phyloP scores from a whole-genome alignment of 1,140 invertebrate genomes.

The Drosophila ogumai region DNA sequence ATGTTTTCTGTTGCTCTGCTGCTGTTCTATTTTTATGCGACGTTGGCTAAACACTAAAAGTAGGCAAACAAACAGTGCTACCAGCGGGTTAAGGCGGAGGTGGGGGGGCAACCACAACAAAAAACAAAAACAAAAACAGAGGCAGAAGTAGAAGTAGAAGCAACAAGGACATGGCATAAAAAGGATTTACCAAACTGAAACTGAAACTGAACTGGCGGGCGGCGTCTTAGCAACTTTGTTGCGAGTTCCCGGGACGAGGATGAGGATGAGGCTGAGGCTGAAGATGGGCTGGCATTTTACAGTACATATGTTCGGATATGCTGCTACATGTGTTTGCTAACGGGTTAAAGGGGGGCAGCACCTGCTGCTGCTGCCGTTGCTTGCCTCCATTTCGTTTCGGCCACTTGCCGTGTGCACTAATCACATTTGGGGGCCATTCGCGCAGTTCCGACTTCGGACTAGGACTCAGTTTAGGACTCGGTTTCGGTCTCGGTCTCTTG shows the following conservation, averaged over 20 bases:
- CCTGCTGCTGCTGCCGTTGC: constrained; percentile 19
- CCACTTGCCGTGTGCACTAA: constrained; percentile 51
- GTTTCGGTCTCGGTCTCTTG: constrained; percentile 2
- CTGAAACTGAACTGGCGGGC: constrained; percentile 47
- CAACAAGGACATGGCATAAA: constrained; percentile 54
- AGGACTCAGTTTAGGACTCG: constrained; percentile 7
- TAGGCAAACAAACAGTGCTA: constrained; percentile 64
- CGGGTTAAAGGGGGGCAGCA: constrained; percentile 1
- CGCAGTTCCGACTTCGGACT: constrained; percentile 23
- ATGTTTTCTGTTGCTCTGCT: constrained; percentile 31
- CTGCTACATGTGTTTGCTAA: constrained; percentile 39
- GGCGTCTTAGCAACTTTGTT: constrained; percentile 60
- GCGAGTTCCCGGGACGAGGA: neutral
- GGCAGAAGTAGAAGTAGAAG: constrained; percentile 17
- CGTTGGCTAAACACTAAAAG: constrained; percentile 77
- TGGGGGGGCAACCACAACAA: constrained; percentile 21
- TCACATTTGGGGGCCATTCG: constrained; percentile 56
- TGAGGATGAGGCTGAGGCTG: neutral
- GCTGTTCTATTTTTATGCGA: constrained; percentile 79
- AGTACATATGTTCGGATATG: constrained; percentile 44
- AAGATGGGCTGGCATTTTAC: neutral
- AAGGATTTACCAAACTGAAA: constrained; percentile 57
- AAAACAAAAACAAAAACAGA: constrained; percentile 14
- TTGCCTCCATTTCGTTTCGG: constrained; percentile 23
- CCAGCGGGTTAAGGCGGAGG: neutral